phyloP scores from a whole-genome alignment of 2,113 vertebrate genomes.

The Chaetops frenatus region DNA sequence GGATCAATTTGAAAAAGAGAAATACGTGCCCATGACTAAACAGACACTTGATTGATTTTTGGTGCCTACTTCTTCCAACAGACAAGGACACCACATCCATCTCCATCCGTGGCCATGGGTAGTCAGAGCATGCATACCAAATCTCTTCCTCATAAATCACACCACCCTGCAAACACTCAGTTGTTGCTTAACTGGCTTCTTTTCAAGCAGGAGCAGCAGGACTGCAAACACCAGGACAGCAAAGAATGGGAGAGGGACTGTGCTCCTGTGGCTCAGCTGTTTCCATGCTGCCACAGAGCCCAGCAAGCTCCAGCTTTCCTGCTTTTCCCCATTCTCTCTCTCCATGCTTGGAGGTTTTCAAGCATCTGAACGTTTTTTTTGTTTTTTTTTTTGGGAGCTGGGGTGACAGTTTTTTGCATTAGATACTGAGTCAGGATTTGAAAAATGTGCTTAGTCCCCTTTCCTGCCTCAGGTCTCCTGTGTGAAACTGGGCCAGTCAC shows the following conservation, averaged over 20 bases:
- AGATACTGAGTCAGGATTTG: neutral
- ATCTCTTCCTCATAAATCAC: conserved; percentile 24
- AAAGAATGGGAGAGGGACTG: neutral
- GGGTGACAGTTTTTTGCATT: neutral
- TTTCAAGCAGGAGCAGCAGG: neutral
- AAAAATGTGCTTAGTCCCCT: neutral
- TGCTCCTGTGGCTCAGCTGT: neutral
- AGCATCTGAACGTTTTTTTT: neutral
- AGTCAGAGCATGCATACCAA: conserved; percentile 18
- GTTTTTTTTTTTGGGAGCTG: neutral
- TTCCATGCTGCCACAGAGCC: rapidly evolving
- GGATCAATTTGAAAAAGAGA: conserved; percentile 29
- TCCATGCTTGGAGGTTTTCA: neutral
- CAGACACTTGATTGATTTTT: conserved; percentile 30
- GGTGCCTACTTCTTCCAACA: neutral
- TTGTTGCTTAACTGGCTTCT: neutral
- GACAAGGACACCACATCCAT: conserved; percentile 37
- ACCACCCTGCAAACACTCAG: neutral
- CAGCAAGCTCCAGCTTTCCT: neutral
- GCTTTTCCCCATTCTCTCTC: neutral
- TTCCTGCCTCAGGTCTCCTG: neutral
- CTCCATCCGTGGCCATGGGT: neutral
- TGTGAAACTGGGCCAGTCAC: neutral
- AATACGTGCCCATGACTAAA: conserved; percentile 33
- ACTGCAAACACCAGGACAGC: neutral